Conservation (phyloP, 2,797 vertebrate species). For the Clarias laeviceps region DNA sequence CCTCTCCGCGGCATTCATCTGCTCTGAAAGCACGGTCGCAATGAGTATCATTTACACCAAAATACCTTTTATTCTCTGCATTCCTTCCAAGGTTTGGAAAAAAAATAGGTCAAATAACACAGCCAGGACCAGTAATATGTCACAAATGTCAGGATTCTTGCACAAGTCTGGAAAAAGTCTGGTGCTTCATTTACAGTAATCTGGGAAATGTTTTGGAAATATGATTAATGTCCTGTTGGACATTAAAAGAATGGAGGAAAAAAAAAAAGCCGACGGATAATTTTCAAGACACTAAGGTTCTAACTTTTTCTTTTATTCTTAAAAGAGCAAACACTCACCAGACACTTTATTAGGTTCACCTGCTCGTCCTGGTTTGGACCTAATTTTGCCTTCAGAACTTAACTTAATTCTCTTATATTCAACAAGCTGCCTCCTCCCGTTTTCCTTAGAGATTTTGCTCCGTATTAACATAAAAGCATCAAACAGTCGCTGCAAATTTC, state of each 20-base stretch:
- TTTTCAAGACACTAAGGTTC: not conserved
- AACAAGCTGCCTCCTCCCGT: too few species aligned
- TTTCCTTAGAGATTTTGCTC: too few species aligned
- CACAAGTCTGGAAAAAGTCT: not conserved
- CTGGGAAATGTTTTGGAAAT: not conserved
- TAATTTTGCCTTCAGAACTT: too few species aligned
- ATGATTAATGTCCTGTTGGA: not conserved
- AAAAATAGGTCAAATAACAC: not conserved
- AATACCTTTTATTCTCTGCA: not conserved
- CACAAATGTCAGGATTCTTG: not conserved
- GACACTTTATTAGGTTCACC: too few species aligned
- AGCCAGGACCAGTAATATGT: not conserved
- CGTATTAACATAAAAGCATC: too few species aligned
- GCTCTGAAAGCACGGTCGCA: not conserved
- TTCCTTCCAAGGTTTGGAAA: not conserved
- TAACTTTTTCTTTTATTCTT: too few species aligned
- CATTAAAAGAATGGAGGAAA: too few species aligned
- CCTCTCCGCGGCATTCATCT: not conserved
- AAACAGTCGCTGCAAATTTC: too few species aligned
- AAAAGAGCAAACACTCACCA: too few species aligned
- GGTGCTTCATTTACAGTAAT: not conserved
- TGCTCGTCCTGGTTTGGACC: too few species aligned
- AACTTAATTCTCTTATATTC: too few species aligned
- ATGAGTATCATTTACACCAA: not conserved
- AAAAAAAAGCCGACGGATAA: not conserved